A percentile compares a stretch with the other conserved stretches of the same genome.
Conservation (phyloP, 2,113 vertebrate genomes). For the Cettia cetti region DNA sequence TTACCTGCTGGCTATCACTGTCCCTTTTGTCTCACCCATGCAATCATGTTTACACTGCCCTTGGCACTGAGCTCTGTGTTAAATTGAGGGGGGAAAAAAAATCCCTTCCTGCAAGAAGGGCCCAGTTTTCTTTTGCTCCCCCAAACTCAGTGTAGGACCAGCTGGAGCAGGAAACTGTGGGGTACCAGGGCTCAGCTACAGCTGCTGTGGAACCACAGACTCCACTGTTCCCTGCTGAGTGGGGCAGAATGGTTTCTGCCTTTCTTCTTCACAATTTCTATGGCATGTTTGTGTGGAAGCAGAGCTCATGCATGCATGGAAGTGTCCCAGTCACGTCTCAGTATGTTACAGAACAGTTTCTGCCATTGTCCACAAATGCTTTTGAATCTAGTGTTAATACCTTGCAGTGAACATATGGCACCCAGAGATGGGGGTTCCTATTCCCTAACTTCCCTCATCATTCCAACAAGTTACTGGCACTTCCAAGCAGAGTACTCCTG, state of each 20-base stretch:
- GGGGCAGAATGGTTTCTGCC: background rate
- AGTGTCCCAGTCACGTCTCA: conserved; percentile 31
- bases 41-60: background rate
- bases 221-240: background rate
- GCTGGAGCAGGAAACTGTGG: background rate
- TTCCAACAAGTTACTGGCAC: background rate
- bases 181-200: background rate
- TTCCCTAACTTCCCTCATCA: background rate
- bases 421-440: background rate
- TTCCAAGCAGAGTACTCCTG: background rate
- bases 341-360: background rate
- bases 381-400: background rate
- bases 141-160: background rate
- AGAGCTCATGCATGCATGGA: background rate
- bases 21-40: background rate
- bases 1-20: background rate
- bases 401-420: conserved; percentile 19
- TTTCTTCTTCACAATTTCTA: background rate
- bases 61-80: background rate
- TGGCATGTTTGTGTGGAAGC: background rate
- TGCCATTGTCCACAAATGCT: background rate
- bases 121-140: background rate
- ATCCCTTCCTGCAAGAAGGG: background rate
- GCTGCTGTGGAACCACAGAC: background rate
- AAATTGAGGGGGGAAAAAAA: background rate